A percentile compares a stretch with the other conserved stretches of the same genome.
Evolutionary conservation across 1,140 invertebrate species (phyloP).

Genomic region (Hylaeus anthracinus): DNA sequence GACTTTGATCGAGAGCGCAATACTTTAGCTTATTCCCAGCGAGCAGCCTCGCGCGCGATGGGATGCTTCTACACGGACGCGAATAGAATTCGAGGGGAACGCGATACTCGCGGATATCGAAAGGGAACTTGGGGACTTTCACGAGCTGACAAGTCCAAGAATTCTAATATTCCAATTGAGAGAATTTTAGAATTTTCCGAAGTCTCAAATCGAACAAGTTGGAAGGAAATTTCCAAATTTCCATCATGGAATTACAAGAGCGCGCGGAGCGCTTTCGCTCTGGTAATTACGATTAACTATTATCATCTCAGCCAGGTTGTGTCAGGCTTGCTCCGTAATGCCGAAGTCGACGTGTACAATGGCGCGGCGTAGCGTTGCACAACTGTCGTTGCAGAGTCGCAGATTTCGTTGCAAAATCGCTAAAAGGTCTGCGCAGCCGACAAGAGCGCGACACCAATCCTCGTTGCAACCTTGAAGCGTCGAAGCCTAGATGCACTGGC

Average conservation of each 20-base stretch:
- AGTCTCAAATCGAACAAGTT: neutral
- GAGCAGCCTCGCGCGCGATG: neutral
- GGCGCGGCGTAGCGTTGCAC: constrained; percentile 1
- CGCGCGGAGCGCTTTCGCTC: constrained; percentile 36
- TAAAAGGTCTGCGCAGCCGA: constrained; percentile 24
- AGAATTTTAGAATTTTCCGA: neutral
- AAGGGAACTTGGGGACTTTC: neutral
- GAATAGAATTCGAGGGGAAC: too few species aligned
- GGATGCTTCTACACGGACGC: too few species aligned
- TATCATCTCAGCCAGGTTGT: neutral
- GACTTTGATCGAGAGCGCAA: constrained; percentile 6
- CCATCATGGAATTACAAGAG: too few species aligned
- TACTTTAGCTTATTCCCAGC: neutral
- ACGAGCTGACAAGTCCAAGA: too few species aligned
- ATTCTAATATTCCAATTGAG: neutral
- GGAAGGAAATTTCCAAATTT: too few species aligned
- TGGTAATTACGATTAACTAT: constrained; percentile 6
- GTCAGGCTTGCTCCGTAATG: neutral
- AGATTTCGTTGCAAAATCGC: constrained; percentile 58
- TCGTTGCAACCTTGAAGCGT: constrained; percentile 50
- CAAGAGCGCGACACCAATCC: constrained; percentile 48
- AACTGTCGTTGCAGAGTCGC: constrained; percentile 32
- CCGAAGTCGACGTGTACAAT: neutral
- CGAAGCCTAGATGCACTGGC: constrained; percentile 14
- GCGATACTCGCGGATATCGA: too few species aligned